A percentile compares a stretch with the other conserved stretches of the same genome.
phyloP scores from a whole-genome alignment of 2,888 invertebrate species.

The Hypercompe scribonia region DNA sequence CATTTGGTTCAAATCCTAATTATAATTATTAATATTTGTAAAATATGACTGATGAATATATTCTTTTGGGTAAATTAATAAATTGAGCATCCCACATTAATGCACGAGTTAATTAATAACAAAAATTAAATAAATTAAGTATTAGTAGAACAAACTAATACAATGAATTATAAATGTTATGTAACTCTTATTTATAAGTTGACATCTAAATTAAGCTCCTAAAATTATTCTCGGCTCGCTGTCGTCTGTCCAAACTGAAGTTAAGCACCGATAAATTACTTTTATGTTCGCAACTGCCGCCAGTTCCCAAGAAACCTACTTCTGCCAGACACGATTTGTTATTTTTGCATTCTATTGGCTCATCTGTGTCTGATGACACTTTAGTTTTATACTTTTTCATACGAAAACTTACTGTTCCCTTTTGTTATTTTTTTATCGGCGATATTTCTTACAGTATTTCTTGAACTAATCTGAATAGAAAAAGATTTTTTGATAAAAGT shows the following conservation, averaged over 20 bases:
- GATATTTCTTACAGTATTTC: neutral
- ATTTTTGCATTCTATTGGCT: slow-evolving; percentile 48
- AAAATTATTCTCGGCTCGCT: slow-evolving; percentile 58
- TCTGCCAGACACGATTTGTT: slow-evolving; percentile 43
- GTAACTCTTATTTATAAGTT: slow-evolving; percentile 37
- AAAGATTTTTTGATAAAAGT: neutral
- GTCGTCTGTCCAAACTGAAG: slow-evolving; percentile 54
- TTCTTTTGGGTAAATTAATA: neutral
- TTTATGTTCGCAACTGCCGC: slow-evolving; percentile 44
- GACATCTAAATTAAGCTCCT: slow-evolving; percentile 56
- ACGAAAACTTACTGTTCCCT: neutral
- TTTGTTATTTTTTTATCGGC: slow-evolving; percentile 1
- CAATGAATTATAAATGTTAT: slow-evolving; percentile 13
- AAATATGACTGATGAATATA: no score
- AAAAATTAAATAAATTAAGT: neutral
- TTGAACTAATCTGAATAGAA: neutral
- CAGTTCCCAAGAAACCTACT: slow-evolving; percentile 44
- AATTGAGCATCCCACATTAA: neutral
- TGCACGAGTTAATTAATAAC: neutral
- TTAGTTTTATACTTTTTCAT: slow-evolving; percentile 22
- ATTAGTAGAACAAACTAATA: slow-evolving; percentile 16
- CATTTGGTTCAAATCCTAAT: neutral
- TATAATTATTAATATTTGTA: no score
- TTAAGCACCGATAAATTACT: slow-evolving; percentile 66
- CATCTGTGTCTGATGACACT: slow-evolving; percentile 45